Base-by-base conservation (phyloP, 2,113 vertebrate genomes). In the Hyperoodon ampullatus region DNA sequence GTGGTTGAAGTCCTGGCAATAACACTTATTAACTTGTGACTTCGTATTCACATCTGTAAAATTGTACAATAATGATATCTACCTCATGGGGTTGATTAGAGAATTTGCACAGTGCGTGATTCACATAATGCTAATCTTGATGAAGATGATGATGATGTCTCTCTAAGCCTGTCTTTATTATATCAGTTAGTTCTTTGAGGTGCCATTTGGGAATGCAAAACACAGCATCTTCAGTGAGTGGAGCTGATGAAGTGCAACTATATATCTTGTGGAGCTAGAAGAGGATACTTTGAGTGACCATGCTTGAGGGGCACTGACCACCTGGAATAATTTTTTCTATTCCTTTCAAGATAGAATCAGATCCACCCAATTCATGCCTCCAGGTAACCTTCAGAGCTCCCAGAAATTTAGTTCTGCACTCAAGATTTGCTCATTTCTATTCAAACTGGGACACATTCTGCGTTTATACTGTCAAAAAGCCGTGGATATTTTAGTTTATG, bases 391-490 rank as follows among this genome's bases (percentile, higher is more conserved):
- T 68, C 28, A 80, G 19, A 71, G 16, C 44, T 96, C 44, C 82
- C 24, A 88, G 78, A 94, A 94, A 94, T 83, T 93, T 53, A 95
- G 28, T 86, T 91, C 66, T 92, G 39, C 3, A 6, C 39, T 89
- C 13, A 66, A 80, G 83, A 86, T 95, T 93, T 78, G 28, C 19
- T 96, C 85, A 87, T 96, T 96, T 97, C 86, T 96, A 84, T 95
- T 93, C 70, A 88, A 81, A 78, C 44, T 35, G 39, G 84, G 63
- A 3, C 33, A 74, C 13, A n/a, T 61, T 89, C 42, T 95, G 15
- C 39, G 89, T 97, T 97, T 91, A 94, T 89, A 74, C 55, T 89
- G 63, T 94, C 83, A 92, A 83, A 80, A 94, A 91, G 42, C 39
- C 89, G 82, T 80, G 83, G 78, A 16, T 88, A 92, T 85, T 97